Conservation (phyloP, 92 coral and sea anemone genomes). For the Phymanthus crucifer region DNA sequence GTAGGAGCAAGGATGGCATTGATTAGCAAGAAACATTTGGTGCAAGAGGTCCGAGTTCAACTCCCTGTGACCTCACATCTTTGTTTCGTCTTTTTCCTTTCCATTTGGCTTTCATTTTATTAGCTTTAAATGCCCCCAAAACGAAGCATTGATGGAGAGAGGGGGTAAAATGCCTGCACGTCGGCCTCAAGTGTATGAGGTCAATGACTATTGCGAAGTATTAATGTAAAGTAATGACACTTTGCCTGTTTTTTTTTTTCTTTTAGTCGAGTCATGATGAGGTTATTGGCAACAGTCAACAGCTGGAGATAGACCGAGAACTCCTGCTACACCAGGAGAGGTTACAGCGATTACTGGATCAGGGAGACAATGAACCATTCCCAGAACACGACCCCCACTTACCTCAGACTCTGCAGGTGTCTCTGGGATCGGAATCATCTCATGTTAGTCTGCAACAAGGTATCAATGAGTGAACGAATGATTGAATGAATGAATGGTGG, state of each 20-base stretch:
- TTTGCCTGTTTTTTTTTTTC: not conserved
- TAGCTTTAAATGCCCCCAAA: too few species aligned
- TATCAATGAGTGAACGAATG: too few species aligned
- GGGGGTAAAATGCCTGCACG: too few species aligned
- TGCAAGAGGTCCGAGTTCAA: too few species aligned
- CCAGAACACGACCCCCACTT: conserved; percentile 65
- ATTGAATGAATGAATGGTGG: not conserved
- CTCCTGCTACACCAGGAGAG: conserved; percentile 90
- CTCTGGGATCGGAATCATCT: conserved; percentile 42
- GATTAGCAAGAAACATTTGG: too few species aligned
- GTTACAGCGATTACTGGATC: conserved; percentile 82
- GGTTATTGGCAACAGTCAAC: conserved; percentile 69
- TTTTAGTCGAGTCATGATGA: conserved; percentile 59
- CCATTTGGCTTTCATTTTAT: not conserved
- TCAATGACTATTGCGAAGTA: too few species aligned
- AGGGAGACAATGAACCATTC: conserved; percentile 82
- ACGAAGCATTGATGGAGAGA: too few species aligned
- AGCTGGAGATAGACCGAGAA: conserved; percentile 83
- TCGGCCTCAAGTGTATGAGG: too few species aligned
- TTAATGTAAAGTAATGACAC: not conserved
- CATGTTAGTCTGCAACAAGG: conserved; percentile 11
- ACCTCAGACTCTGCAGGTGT: conserved; percentile 50
- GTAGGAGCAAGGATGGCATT: too few species aligned
- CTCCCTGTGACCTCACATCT: too few species aligned
- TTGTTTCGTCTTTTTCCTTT: too few species aligned